phyloP scores from a whole-genome alignment of 1,140 invertebrate species.

The Drosophila lacteicornis region DNA sequence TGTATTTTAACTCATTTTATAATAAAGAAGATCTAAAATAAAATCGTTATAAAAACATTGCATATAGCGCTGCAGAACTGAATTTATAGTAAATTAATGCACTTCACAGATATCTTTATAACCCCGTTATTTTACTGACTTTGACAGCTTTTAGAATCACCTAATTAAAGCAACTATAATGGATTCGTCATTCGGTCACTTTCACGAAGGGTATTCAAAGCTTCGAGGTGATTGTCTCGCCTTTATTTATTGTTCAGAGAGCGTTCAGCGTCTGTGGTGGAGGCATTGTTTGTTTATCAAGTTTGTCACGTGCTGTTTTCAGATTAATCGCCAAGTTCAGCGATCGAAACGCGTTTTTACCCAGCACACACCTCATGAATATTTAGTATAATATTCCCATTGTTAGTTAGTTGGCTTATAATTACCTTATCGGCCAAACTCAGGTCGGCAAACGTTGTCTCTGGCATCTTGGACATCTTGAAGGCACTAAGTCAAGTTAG shows the following conservation, averaged over 20 bases:
- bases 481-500: constrained; percentile 6
- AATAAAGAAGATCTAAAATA: no score
- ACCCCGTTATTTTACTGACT: background rate
- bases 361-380: constrained; percentile 22
- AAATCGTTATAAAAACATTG: background rate
- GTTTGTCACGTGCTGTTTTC: constrained; percentile 54
- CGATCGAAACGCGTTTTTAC: constrained; percentile 28
- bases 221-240: constrained; percentile 23
- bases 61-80: no score
- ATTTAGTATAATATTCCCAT: constrained; percentile 17
- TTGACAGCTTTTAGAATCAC: background rate
- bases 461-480: constrained; percentile 72
- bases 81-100: background rate
- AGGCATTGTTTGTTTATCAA: constrained; percentile 30
- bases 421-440: constrained; percentile 80
- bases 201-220: constrained; percentile 33
- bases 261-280: constrained; percentile 2
- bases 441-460: constrained; percentile 75
- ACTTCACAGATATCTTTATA: background rate
- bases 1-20: background rate
- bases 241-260: constrained; percentile 22
- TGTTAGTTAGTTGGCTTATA: constrained; percentile 10
- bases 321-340: constrained; percentile 37
- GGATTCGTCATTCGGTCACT: constrained; percentile 20
- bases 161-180: background rate